phyloP scores from a whole-genome alignment of 2,113 vertebrate genomes.

The Pantherophis guttatus region DNA sequence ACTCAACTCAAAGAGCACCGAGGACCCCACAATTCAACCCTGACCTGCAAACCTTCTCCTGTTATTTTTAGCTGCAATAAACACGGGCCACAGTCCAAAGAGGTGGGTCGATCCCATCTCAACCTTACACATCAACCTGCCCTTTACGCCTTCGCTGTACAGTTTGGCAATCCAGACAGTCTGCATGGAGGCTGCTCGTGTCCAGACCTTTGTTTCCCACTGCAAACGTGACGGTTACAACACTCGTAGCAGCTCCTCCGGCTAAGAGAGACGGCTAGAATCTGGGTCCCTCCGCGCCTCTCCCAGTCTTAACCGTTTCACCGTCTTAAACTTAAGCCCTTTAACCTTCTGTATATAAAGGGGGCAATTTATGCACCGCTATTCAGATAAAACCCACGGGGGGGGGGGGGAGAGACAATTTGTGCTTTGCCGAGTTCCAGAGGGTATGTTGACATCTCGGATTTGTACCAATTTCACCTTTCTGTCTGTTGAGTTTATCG shows the following conservation, averaged over 20 bases:
- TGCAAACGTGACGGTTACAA: background rate
- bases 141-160: background rate
- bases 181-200: fast-evolving
- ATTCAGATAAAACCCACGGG: background rate
- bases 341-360: background rate
- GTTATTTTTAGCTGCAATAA: background rate
- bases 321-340: background rate
- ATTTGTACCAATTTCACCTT: background rate
- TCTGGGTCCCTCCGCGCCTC: background rate
- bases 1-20: background rate
- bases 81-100: background rate
- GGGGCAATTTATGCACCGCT: background rate
- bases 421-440: background rate
- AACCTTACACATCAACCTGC: background rate
- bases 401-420: background rate
- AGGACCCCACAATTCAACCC: background rate
- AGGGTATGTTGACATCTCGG: background rate
- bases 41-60: background rate
- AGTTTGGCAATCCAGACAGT: background rate
- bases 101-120: background rate
- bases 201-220: background rate
- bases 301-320: background rate
- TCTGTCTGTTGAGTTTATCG: background rate
- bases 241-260: background rate
- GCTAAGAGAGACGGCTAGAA: background rate